Conservation (phyloP, 2,797 vertebrate species). For the Avahi laniger region DNA sequence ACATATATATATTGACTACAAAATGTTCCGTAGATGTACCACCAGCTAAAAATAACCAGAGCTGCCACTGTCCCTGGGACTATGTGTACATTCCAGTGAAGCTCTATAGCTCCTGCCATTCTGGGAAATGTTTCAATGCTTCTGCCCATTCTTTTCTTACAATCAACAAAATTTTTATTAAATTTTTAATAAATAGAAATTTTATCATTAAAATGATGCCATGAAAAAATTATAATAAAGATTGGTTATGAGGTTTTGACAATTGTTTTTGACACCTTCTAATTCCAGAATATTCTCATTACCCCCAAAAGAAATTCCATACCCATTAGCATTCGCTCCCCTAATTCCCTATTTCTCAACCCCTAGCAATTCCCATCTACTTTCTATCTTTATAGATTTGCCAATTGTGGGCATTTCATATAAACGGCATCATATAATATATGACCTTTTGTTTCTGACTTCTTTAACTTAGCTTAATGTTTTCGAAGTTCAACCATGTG, state of each 20-base stretch:
- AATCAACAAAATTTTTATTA: background rate
- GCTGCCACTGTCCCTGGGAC: background rate
- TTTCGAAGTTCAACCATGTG: background rate
- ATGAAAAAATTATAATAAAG: conserved; percentile 31
- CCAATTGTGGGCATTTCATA: too few relatives aligned
- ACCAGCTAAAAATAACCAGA: background rate
- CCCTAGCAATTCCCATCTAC: too few relatives aligned
- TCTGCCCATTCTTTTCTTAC: background rate
- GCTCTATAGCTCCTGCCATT: background rate
- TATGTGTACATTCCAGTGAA: background rate
- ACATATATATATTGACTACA: background rate
- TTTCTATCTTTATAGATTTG: too few relatives aligned
- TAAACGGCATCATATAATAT: too few relatives aligned
- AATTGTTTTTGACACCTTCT: background rate
- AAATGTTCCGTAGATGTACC: background rate
- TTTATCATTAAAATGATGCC: background rate
- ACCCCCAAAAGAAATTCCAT: too few relatives aligned
- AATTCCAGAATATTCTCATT: background rate
- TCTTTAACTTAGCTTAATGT: too few relatives aligned
- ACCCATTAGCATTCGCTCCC: too few relatives aligned
- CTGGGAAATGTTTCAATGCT: background rate
- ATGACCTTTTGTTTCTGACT: too few relatives aligned
- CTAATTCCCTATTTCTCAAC: too few relatives aligned
- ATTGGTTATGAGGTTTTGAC: background rate
- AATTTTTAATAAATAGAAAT: background rate